A percentile compares a stretch with the other conserved stretches of the same genome.
Conservation (phyloP, 2,113 vertebrate species). For the Tachysurus fulvidraco region DNA sequence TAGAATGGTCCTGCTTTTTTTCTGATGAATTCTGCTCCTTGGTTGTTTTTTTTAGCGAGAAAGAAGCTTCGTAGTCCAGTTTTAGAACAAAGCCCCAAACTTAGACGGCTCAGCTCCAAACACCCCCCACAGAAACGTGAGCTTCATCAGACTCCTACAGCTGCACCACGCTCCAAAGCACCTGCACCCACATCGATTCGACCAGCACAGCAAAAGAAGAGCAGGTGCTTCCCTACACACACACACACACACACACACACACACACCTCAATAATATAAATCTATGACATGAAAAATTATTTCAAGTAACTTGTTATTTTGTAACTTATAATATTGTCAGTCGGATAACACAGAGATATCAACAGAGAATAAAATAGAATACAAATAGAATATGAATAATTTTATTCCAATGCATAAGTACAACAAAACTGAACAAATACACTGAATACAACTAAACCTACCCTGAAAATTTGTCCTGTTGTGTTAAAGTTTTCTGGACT, state of each 20-base stretch:
- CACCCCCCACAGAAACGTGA: constrained; percentile 2
- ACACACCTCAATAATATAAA: neutral
- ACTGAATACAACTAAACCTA: too few relatives aligned
- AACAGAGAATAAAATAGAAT: too few relatives aligned
- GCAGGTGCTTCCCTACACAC: constrained; percentile 33
- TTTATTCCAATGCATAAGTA: too few relatives aligned
- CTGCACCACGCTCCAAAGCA: constrained; percentile 47
- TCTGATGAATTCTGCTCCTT: neutral
- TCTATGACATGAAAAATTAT: neutral
- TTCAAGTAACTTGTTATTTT: neutral
- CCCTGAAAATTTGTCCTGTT: neutral
- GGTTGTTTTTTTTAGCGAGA: constrained; percentile 32
- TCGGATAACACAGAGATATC: neutral
- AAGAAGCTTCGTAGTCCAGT: constrained; percentile 13
- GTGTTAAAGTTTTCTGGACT: neutral
- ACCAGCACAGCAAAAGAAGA: constrained; percentile 40
- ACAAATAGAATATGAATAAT: too few relatives aligned
- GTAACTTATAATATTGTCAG: neutral
- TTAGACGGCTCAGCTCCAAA: neutral
- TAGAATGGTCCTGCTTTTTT: neutral
- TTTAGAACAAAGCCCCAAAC: constrained; percentile 19
- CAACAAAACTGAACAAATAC: too few relatives aligned
- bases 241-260: neutral
- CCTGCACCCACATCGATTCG: constrained; percentile 8
- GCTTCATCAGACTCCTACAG: constrained; percentile 40